These are phyloP conservation scores for Thalassaphorura encarpata DNA, from an alignment of 1,140 invertebrate genomes.

Conservation along the genomic window DNA sequence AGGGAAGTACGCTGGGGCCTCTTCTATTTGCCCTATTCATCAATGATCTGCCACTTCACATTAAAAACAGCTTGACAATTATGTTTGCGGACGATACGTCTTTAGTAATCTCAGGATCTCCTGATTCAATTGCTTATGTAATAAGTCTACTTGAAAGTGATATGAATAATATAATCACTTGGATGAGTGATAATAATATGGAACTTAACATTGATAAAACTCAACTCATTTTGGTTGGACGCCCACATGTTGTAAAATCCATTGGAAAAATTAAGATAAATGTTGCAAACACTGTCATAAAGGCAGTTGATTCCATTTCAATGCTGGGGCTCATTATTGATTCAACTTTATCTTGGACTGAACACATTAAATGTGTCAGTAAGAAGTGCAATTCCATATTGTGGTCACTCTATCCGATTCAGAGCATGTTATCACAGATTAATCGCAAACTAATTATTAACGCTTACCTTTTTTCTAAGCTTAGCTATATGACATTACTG, in stretches of 20 bases:
- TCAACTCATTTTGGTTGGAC: not conserved
- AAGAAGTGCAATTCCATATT: not conserved
- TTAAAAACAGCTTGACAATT: not conserved
- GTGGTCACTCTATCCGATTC: not conserved
- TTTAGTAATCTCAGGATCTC: not conserved
- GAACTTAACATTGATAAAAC: not conserved
- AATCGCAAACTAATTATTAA: not conserved
- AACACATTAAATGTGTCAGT: not conserved
- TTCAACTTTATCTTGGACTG: not conserved
- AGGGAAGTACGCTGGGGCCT: slow-evolving; percentile 14
- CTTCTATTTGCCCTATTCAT: slow-evolving; percentile 15
- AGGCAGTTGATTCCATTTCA: not conserved
- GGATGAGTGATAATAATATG: not conserved
- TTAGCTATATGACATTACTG: not conserved
- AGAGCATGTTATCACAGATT: not conserved
- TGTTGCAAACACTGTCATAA: not conserved
- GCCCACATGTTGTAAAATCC: not conserved
- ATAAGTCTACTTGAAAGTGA: not conserved
- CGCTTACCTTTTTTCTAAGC: not conserved
- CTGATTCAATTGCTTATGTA: not conserved
- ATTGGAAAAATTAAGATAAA: not conserved
- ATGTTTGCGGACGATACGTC: slow-evolving; percentile 19
- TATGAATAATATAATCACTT: not conserved
- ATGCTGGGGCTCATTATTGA: not conserved
- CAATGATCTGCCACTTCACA: slow-evolving; percentile 11